These are phyloP conservation scores for Thera obeliscata DNA, from an alignment of 2,888 invertebrate species.

Conservation along the genomic window DNA sequence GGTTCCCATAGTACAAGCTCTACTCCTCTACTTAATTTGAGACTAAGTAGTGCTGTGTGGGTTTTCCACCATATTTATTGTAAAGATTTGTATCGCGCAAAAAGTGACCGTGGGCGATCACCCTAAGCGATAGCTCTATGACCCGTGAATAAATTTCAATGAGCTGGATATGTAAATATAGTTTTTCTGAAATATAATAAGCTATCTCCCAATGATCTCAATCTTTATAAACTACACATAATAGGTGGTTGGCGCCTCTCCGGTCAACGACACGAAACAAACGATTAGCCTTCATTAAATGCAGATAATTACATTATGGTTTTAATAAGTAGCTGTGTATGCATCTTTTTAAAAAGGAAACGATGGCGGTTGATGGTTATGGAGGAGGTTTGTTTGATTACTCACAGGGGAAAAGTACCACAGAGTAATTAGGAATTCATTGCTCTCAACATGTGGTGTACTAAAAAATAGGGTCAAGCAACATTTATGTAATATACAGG, in stretches of 20 bases:
- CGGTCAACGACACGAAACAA: conserved; percentile 39
- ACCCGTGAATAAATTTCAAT: conserved; percentile 4
- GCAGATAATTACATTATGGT: conserved; percentile 18
- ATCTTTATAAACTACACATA: conserved; percentile 32
- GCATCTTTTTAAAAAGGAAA: conserved; percentile 10
- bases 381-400: conserved; percentile 6
- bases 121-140: too few species aligned
- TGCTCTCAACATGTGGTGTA: neutral
- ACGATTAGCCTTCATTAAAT: conserved; percentile 37
- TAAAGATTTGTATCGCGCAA: too few species aligned
- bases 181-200: conserved; percentile 14
- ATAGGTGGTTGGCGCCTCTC: conserved; percentile 39
- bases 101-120: too few species aligned
- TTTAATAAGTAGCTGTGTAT: conserved; percentile 8
- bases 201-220: conserved; percentile 22
- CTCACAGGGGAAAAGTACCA: neutral
- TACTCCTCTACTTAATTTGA: too few species aligned
- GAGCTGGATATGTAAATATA: conserved; percentile 9
- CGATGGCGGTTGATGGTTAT: neutral
- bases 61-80: too few species aligned
- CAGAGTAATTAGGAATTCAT: neutral
- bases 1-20: too few species aligned
- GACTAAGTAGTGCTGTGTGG: too few species aligned
- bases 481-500: too few species aligned
- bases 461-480: too few species aligned